A percentile compares a stretch with the other conserved stretches of the same genome.
These are phyloP conservation scores for Isotomurus palustris DNA, from an alignment of 2,888 invertebrate genomes.

Conservation along the genomic window DNA sequence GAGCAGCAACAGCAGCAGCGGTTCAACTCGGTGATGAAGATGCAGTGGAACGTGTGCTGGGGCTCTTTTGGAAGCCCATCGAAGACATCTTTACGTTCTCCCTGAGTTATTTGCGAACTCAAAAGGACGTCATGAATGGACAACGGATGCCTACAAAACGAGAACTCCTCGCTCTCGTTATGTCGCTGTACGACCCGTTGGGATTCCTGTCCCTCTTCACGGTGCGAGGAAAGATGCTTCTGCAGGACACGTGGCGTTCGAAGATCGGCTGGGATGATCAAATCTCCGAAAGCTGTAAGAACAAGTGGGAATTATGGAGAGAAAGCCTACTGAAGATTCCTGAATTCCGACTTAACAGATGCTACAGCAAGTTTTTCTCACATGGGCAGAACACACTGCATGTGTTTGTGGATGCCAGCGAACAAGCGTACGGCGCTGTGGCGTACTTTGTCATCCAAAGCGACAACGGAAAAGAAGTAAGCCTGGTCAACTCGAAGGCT, in stretches of 20 bases:
- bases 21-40: not conserved
- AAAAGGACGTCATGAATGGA: not conserved
- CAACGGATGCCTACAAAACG: not conserved
- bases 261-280: conserved; percentile 46
- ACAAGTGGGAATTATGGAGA: too few relatives aligned
- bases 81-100: not conserved
- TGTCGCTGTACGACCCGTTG: not conserved
- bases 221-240: not conserved
- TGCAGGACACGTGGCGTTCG: not conserved
- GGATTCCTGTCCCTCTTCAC: not conserved
- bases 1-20: not conserved
- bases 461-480: not conserved
- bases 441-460: too few relatives aligned
- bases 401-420: conserved; percentile 33
- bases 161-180: too few relatives aligned
- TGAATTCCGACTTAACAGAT: too few relatives aligned
- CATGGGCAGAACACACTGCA: too few relatives aligned
- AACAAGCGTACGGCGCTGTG: conserved; percentile 20
- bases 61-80: too few relatives aligned
- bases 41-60: not conserved
- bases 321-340: too few relatives aligned
- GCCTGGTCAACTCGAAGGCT: conserved; percentile 30
- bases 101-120: not conserved
- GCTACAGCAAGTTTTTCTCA: too few relatives aligned
- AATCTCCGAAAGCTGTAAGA: too few relatives aligned